Base-by-base conservation (phyloP, 2,113 vertebrate species). In the Corythoichthys intestinalis region DNA sequence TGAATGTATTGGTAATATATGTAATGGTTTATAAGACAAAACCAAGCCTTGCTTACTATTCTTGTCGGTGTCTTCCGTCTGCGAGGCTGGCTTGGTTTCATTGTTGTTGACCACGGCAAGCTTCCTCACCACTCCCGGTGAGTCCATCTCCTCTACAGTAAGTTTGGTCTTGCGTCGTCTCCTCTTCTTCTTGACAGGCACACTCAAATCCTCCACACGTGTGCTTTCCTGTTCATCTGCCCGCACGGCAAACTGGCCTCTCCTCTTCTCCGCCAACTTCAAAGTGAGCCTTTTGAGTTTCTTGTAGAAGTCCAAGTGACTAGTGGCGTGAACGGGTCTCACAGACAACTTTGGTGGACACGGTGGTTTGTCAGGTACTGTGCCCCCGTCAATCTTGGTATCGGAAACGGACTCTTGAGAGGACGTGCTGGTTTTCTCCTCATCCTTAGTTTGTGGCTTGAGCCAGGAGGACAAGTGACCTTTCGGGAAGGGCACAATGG, bases 301-400 rank as follows among this genome's bases (percentile, higher is more conserved):
- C 73, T 95, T 93, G 67, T 94, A 95, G 67, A 95, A 93, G 74
- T 95, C 94, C 37, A 93, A 72, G 74, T 94, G 93, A 49, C 92
- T 93, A 0, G 90, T 87, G 2, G 86, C 90, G 3, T 91, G 88
- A 49, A 88, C 91, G 58, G 88, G 85, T 72, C 91, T 79, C 53
- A 75, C 83, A 66, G 53, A 81, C 70, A 73, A 71, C 67, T 71
- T 86, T 0, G 66, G 59, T 1, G 65, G 2, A 17, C 47, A 62
- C 6, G 70, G 71, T 0, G 68, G 34, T 46, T 66, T 75, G 48
- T 83, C 66, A 0, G 80, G 70, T 1, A 35, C 5, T 4, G 67
- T 35, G 15, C 79, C 49, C 6, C 54, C 58, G 49, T 75, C 73
- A 0, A 68, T 58, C 37, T 39, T 68, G 39, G 65, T 66, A 2